These are phyloP conservation scores for Xenopus tropicalis DNA, from an alignment of 2,113 vertebrate species.

Conservation along the genomic window UCB_Xtro_10.0 CM004450.2:12446001-12446500, in stretches of 20 bases:
- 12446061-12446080: not conserved
- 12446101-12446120: not conserved
- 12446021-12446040: not conserved
- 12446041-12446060: not conserved
- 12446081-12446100: not conserved
- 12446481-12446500: not conserved
- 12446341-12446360: not conserved
- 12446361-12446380: not conserved
- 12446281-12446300: slow-evolving; percentile 3
- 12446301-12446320: slow-evolving; percentile 28
- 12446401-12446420: slow-evolving; percentile 16
- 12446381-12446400: not conserved
- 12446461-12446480: slow-evolving; percentile 16
- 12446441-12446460: not conserved
- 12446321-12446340: slow-evolving; percentile 9
- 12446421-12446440: slow-evolving; percentile 15
- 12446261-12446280: slow-evolving; percentile 1
- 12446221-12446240: slow-evolving; percentile 12
- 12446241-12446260: not conserved
- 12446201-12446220: slow-evolving; percentile 29
- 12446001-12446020: not conserved
- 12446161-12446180: not conserved
- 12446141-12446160: slow-evolving; percentile 16
- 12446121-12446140: slow-evolving; percentile 11
- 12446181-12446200: slow-evolving; percentile 18